phyloP scores from a whole-genome alignment of 1,140 invertebrate species.

The Prorops nasuta region DNA sequence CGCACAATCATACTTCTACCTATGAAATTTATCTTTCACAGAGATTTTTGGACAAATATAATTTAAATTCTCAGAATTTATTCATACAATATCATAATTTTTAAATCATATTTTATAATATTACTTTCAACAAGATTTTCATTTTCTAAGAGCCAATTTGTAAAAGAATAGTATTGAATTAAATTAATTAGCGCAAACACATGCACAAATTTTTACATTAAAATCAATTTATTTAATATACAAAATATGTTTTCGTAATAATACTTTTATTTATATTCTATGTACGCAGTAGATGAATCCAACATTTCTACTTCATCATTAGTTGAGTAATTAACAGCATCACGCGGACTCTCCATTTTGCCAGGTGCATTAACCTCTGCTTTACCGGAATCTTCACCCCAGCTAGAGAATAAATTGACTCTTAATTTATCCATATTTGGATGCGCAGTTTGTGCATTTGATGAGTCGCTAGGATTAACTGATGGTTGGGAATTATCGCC shows the following conservation, averaged over 20 bases:
- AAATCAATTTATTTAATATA: too few relatives aligned
- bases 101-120: too few relatives aligned
- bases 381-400: constrained; percentile 48
- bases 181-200: too few relatives aligned
- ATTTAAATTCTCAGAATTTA: too few relatives aligned
- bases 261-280: constrained; percentile 40
- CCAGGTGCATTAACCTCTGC: constrained; percentile 35
- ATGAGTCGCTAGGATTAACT: constrained; percentile 24
- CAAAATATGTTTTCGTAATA: constrained; percentile 7
- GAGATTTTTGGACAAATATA: too few relatives aligned
- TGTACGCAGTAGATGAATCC: constrained; percentile 51
- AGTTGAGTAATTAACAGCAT: constrained; percentile 45
- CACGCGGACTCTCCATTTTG: constrained; percentile 35
- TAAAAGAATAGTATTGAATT: too few relatives aligned
- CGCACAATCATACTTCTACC: too few relatives aligned
- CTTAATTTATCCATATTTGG: constrained; percentile 47
- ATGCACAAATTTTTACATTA: too few relatives aligned
- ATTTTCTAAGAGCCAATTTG: too few relatives aligned
- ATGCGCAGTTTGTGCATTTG: constrained; percentile 20
- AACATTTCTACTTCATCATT: constrained; percentile 57
- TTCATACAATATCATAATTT: too few relatives aligned
- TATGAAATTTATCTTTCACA: too few relatives aligned
- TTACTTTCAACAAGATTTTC: too few relatives aligned
- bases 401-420: constrained; percentile 50
- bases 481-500: constrained; percentile 19